These are phyloP conservation scores for Beroe forskalii DNA, from an alignment of 37 sponge, comb jelly and placozoan species.

Conservation along the genomic window DNA sequence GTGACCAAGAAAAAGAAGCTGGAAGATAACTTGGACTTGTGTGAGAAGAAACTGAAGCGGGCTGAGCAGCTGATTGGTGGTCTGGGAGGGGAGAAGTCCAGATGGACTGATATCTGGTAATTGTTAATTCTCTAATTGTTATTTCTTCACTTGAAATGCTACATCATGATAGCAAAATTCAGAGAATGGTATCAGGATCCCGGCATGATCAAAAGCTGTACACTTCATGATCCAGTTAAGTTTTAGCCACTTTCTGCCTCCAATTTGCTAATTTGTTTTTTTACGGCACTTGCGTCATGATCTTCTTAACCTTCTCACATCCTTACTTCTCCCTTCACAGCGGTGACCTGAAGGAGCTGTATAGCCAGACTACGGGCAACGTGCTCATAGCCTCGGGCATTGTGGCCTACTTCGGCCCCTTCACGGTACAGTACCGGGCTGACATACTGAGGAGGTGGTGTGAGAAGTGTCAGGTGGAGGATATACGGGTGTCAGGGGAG, in stretches of 20 bases:
- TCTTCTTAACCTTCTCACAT: too few relatives aligned
- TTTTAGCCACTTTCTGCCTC: too few relatives aligned
- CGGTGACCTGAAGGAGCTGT: conserved; percentile 46
- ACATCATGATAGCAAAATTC: background rate
- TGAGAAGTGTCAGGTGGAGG: conserved; percentile 13
- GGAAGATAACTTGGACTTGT: conserved; percentile 44
- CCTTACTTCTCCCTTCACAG: too few relatives aligned
- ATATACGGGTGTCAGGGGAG: background rate
- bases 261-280: too few relatives aligned
- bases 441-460: conserved; percentile 23
- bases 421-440: conserved; percentile 63
- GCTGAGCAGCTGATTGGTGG: conserved; percentile 66
- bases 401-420: conserved; percentile 66
- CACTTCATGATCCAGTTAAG: too few relatives aligned
- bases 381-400: conserved; percentile 50
- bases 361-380: conserved; percentile 45
- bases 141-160: too few relatives aligned
- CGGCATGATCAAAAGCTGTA: too few relatives aligned
- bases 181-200: too few relatives aligned
- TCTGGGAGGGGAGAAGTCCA: conserved; percentile 59
- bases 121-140: too few relatives aligned
- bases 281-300: too few relatives aligned
- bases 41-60: conserved; percentile 55
- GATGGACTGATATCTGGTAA: conserved; percentile 58
- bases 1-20: conserved; percentile 60